phyloP scores from a whole-genome alignment of 1,140 invertebrate species.

The Pseudobourletiella spinata region DNA sequence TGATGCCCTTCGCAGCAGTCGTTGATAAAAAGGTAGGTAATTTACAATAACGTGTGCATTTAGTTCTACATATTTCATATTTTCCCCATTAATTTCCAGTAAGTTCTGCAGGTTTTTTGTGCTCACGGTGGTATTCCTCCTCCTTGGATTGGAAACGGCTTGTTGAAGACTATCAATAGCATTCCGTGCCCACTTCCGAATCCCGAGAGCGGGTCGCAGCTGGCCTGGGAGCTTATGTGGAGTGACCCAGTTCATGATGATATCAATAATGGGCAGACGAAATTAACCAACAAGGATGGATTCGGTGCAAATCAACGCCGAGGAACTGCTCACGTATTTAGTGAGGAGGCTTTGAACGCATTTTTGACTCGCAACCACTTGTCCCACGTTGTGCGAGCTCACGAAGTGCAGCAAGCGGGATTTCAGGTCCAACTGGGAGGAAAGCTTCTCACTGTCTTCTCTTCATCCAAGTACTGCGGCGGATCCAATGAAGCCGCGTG shows the following conservation, averaged over 20 bases:
- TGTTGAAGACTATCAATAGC: conserved; percentile 48
- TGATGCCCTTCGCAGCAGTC: conserved; percentile 58
- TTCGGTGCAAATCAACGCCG: conserved; percentile 58
- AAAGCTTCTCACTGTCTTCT: conserved; percentile 58
- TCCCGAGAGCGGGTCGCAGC: conserved; percentile 53
- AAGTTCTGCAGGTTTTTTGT: conserved; percentile 37
- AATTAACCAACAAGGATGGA: conserved; percentile 47
- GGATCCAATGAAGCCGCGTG: conserved; percentile 58
- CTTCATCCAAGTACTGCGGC: conserved; percentile 57
- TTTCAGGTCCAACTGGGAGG: conserved; percentile 55
- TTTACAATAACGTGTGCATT: too few species aligned
- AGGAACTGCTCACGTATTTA: conserved; percentile 64
- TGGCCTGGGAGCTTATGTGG: conserved; percentile 70
- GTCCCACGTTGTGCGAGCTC: conserved; percentile 59
- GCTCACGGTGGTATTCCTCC: conserved; percentile 46
- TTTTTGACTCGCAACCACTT: conserved; percentile 56
- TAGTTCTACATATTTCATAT: too few species aligned
- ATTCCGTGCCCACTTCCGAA: conserved; percentile 55
- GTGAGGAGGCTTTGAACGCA: conserved; percentile 52
- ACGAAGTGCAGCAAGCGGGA: conserved; percentile 60
- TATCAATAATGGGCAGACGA: conserved; percentile 42
- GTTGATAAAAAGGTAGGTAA: conserved; percentile 55
- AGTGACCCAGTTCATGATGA: conserved; percentile 55
- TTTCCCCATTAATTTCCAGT: conserved; percentile 3
- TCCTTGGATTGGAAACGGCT: conserved; percentile 49